Base-by-base conservation (phyloP, 64 coral and sea anemone genomes). In the Porites lutea region DNA sequence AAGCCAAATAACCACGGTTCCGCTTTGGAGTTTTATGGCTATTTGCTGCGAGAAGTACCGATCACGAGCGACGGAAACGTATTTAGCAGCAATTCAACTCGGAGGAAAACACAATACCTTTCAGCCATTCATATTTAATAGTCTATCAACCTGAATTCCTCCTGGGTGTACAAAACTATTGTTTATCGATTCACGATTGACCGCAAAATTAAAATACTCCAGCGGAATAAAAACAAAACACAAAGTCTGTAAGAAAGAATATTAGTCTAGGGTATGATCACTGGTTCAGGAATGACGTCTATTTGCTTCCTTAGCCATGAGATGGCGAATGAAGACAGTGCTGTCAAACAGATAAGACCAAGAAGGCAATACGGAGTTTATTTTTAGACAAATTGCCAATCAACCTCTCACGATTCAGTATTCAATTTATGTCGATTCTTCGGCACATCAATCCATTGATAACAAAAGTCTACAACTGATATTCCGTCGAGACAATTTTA, bases 211-310 rank as follows among this genome's bases (percentile, higher is more conserved):
- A 84, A 22, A 84, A 84, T 21, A 27, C 62, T 84, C 63, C 47
- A 69, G 69, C 81, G 10, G 63, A 68, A 68, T 65, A 12, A 69
- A 49, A 84, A 84, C 81, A 68, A 84, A 84, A 84, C 81, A 68
- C 49, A 68, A 22, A 68, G 81, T 51, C 69, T 63, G 5, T 84
- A 13, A 67, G 69, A 52, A 51, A 83, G 67, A 83, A 83, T 67
- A 84, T 84, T 22, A 67, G 63, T 68, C 81, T 15, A 51, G 81
- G 67, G 64, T 7, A 82, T 82, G 48, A 82, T n/a, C 75, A 43
- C 65, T 19, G 4, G 7, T 16, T 83, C n/a, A n/a, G 60, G 14
- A 48, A 69, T 84, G 46, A 48, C 61, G 61, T 52, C 46, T 47
- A 8, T 16, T 18, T 48, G 43, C 18, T 61, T 8, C 3, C 23